Evolutionary conservation across 2,888 invertebrate genomes (phyloP), one percentile per base, ranked within the genome.

Genomic region (Drosophila kokeensis): DNA sequence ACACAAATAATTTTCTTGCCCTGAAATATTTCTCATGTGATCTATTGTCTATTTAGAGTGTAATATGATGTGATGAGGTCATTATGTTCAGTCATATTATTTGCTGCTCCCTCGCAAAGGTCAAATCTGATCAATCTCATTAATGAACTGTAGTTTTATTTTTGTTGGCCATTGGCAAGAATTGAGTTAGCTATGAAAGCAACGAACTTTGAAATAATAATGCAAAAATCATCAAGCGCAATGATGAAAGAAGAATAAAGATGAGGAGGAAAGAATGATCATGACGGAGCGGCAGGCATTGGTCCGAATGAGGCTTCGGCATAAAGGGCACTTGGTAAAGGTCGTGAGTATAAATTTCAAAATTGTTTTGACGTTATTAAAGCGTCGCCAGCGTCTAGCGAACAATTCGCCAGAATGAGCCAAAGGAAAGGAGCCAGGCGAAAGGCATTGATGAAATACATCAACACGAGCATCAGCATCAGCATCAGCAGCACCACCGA

Each of bases 301-400:
- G 49, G 45, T 40, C 29, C 15, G 63, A 59, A 66, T 49, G 65
- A 54, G 58, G 40, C 66, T 79, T 62, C 63, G 63, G 57, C 72
- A 70, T 52, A 55, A 69, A 60, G 73, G 81, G 62, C 72, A 71
- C 65, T 80, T 60, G 73, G 64, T 38, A 82, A 87, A 89, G 89
- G 85, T 86, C 89, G 89, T 89, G 89, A 89, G 85, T 84, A 89
- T 89, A 89, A 84, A 89, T 86, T 87, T 84, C 64, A 64, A 89
- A 85, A 85, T 86, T 86, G 75, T 87, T 86, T 82, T 76, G 74
- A 79, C 73, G 80, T 80, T 80, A 80, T 80, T 79, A 80, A 80
- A 78, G 70, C 78, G 71, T 66, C 59, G 65, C 71, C 68, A 63
- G 76, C 49, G 66, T 65, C 60, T 61, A 49, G 40, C 54, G 73